A percentile compares a stretch with the other conserved stretches of the same genome.
Conservation (phyloP, 2,888 invertebrate species). For the Torymus auratus region DNA sequence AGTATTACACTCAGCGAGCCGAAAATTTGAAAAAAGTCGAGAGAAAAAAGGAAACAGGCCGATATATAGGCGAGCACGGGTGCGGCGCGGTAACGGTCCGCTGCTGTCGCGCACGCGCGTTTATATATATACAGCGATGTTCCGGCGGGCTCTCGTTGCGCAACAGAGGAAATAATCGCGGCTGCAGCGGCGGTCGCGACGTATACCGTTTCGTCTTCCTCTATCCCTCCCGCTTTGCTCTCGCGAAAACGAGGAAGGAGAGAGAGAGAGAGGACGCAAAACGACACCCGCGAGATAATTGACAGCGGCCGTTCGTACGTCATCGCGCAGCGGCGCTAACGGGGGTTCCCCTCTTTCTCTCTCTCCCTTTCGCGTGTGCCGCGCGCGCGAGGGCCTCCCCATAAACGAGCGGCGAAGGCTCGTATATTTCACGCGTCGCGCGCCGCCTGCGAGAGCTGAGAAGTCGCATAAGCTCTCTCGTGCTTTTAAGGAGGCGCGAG, state of each 20-base stretch:
- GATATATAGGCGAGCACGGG: constrained; percentile 8
- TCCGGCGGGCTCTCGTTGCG: constrained; percentile 14
- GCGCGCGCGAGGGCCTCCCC: neutral
- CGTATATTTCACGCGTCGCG: constrained; percentile 34
- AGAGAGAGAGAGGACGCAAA: constrained; percentile 1
- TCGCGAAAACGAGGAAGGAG: constrained; percentile 3
- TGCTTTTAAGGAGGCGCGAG: too few relatives aligned
- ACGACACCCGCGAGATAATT: constrained; percentile 40
- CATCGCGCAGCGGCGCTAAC: constrained; percentile 31
- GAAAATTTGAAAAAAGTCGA: constrained; percentile 9
- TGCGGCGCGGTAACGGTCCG: constrained; percentile 32
- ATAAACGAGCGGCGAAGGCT: neutral
- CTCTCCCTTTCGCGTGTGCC: neutral
- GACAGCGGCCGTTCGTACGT: constrained; percentile 28
- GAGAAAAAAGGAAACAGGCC: neutral
- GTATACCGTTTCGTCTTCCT: constrained; percentile 25
- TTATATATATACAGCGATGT: neutral
- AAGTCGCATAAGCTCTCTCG: neutral
- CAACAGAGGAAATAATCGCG: constrained; percentile 23
- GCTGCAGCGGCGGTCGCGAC: neutral
- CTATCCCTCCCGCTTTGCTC: neutral
- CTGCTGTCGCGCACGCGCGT: too few relatives aligned
- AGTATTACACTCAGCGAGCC: neutral
- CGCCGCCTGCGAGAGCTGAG: too few relatives aligned
- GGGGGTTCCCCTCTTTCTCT: constrained; percentile 8